Evolutionary conservation across 2,888 invertebrate genomes (phyloP).

Genomic region (Epsilonema sp.): DNA sequence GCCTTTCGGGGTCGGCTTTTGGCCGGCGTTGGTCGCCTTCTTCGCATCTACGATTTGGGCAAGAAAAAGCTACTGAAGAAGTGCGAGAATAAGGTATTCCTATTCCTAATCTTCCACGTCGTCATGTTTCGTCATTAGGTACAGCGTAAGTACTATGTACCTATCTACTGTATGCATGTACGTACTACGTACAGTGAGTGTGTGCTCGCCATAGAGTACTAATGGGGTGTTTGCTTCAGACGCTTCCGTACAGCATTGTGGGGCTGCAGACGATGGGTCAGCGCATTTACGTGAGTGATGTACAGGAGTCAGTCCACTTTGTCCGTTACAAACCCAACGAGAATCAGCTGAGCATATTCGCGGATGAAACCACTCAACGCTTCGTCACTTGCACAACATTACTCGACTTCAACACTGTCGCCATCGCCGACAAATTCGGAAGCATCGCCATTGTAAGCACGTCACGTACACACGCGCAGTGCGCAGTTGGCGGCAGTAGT

Average conservation of each 20-base stretch:
- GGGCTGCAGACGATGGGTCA: conserved; percentile 83
- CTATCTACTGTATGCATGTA: too few species aligned
- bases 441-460: conserved; percentile 80
- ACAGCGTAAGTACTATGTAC: too few species aligned
- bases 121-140: too few species aligned
- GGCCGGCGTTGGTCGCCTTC: conserved; percentile 72
- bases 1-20: conserved; percentile 73
- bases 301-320: conserved; percentile 89
- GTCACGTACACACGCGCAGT: too few species aligned
- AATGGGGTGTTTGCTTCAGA: conserved; percentile 41
- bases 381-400: conserved; percentile 82
- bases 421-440: conserved; percentile 91
- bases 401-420: conserved; percentile 86
- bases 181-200: too few species aligned
- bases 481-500: too few species aligned
- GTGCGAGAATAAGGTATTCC: conserved; percentile 67
- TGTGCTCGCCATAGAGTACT: neutral
- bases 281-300: conserved; percentile 78
- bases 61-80: conserved; percentile 85
- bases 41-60: conserved; percentile 84
- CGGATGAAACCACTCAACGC: conserved; percentile 88
- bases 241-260: conserved; percentile 81
- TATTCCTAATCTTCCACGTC: neutral
- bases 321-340: conserved; percentile 80
- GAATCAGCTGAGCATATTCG: conserved; percentile 91